A percentile compares a stretch with the other conserved stretches of the same genome.
Evolutionary conservation across 2,888 invertebrate species (phyloP).

Genomic region (Nomada flava): DNA sequence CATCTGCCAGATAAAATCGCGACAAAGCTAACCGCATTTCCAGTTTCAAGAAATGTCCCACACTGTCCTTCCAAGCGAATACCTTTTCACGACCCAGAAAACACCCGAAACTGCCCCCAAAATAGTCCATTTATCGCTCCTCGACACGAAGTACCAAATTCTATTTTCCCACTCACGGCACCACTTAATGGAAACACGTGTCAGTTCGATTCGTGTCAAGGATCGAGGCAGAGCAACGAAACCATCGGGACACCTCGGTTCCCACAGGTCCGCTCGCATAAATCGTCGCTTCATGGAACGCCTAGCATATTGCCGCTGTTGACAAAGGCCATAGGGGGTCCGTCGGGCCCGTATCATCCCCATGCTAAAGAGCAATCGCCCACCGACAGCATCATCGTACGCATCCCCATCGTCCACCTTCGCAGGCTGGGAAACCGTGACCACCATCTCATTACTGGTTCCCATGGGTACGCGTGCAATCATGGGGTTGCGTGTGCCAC

Average conservation of each 20-base stretch:
- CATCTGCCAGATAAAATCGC: too few relatives aligned
- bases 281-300: constrained; percentile 67
- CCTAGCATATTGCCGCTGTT: constrained; percentile 83
- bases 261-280: constrained; percentile 81
- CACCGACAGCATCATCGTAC: constrained; percentile 57
- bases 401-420: constrained; percentile 64
- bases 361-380: constrained; percentile 50
- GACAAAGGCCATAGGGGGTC: constrained; percentile 82
- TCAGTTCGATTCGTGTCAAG: constrained; percentile 57
- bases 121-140: background rate
- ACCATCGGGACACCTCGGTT: constrained; percentile 69
- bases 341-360: constrained; percentile 72
- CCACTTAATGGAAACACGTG: constrained; percentile 59
- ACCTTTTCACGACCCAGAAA: background rate
- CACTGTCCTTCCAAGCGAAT: background rate
- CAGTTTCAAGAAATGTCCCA: background rate
- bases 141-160: background rate
- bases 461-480: constrained; percentile 80
- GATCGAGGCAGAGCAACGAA: constrained; percentile 33
- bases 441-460: constrained; percentile 84
- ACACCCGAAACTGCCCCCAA: background rate
- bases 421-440: constrained; percentile 81
- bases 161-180: constrained; percentile 20
- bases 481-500: constrained; percentile 73
- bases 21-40: too few relatives aligned